Base-by-base conservation (phyloP, 2,888 invertebrate species). In the Cantharis nigra region DNA sequence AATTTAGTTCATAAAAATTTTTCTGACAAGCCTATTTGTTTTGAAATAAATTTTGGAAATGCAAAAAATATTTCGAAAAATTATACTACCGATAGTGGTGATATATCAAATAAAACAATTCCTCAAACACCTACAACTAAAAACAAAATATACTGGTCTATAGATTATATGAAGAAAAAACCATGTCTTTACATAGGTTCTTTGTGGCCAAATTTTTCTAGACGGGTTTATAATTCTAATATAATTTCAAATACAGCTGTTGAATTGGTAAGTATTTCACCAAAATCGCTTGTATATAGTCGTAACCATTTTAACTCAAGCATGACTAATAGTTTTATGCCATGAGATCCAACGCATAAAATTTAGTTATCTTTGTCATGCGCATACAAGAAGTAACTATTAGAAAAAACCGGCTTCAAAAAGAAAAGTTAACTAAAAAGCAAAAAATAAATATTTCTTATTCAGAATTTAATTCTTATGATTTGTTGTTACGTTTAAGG, bases 21-120 rank as follows among this genome's bases (percentile, higher is more conserved):
- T 64, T 86, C 88, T 9, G 90, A 90, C 23, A 90, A 90, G 76
- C 89, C 89, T 23, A 90, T 94, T 67, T 91, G 91, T 71, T 91
- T 95, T 78, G 93, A 94, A 82, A 87, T 95, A 49, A 93, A 93
- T 80, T 89, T 94, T 69, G 94, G 93, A 1, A 92, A 93, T 79
- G 89, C 90, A 11, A 89, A 90, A 7, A 90, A 90, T 77, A 85
- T 81, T 14, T 49, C n/a, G 7, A 49, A 49, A n/a, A n/a, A n/a
- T n/a, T 49, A 7, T 49, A 85, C 85, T 69, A 84, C 85, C 16
- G 85, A 70, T 11, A 75, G 71, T 16, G 69, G 64, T 9, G 71
- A 30, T 26, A 73, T 72, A 9, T 75, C 78, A 13, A 76, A 73
- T 18, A 74, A 80, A 13, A 83, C 85, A 3, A 7, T 28, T 3